phyloP scores from a whole-genome alignment of 2,113 vertebrate genomes.

The Heterotilapia buettikoferi region DNA sequence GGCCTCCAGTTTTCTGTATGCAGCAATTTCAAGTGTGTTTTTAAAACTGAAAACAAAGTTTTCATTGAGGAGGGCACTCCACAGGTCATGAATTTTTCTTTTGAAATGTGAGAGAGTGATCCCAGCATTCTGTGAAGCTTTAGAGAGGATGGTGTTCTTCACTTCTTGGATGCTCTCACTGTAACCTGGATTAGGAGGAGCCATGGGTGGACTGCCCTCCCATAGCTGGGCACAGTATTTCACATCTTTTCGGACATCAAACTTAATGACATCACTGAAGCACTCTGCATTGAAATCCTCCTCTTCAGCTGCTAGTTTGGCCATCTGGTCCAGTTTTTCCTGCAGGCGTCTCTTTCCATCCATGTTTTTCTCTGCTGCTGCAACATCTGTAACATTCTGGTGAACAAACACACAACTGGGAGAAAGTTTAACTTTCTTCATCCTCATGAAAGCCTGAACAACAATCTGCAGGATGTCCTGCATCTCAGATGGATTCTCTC shows the following conservation, averaged over 20 bases:
- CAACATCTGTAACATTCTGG: too few relatives aligned
- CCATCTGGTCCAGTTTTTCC: too few relatives aligned
- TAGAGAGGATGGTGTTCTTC: neutral
- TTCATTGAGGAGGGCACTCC: neutral
- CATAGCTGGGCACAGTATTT: neutral
- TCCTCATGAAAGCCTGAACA: too few relatives aligned
- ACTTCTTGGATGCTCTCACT: neutral
- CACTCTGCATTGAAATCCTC: accelerated
- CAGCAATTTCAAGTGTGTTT: neutral
- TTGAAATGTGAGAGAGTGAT: neutral
- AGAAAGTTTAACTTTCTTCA: accelerated
- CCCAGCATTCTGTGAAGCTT: neutral
- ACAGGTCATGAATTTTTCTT: accelerated
- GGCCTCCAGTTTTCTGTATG: accelerated
- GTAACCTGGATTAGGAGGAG: neutral
- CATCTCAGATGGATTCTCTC: too few relatives aligned
- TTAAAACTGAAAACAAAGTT: neutral
- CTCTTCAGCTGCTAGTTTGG: too few relatives aligned
- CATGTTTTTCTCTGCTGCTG: too few relatives aligned
- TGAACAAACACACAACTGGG: too few relatives aligned
- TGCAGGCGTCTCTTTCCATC: too few relatives aligned
- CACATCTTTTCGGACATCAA: neutral
- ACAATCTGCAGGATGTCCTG: too few relatives aligned
- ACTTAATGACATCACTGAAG: accelerated
- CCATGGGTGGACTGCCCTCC: neutral